Conservation (phyloP, 2,797 vertebrate genomes). For the Clarias pachynema region DNA sequence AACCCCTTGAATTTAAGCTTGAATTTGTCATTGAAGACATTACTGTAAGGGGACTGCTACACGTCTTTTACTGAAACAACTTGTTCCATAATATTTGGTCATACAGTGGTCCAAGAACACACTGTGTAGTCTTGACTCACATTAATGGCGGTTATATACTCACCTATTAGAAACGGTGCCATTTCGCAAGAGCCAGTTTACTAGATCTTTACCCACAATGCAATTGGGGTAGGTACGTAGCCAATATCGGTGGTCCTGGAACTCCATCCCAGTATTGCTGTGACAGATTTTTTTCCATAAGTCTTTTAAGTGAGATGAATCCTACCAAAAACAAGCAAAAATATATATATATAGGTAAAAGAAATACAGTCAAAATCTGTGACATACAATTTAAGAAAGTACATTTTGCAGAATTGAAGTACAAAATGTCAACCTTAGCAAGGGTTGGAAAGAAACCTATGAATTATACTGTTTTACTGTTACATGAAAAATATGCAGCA, state of each 20-base stretch:
- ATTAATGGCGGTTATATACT: not conserved
- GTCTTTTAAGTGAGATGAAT: constrained; percentile 95
- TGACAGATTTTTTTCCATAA: constrained; percentile 98
- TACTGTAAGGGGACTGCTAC: too few species aligned
- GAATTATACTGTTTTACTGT: too few species aligned
- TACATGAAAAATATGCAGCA: too few species aligned
- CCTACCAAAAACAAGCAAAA: constrained; percentile 72
- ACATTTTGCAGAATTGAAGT: too few species aligned
- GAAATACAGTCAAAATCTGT: not conserved
- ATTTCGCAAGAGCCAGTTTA: constrained; percentile 96
- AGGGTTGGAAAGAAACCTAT: too few species aligned
- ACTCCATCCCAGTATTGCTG: constrained; percentile 96
- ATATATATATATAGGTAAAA: not conserved
- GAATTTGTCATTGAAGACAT: too few species aligned
- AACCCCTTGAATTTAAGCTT: too few species aligned
- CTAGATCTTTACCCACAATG: constrained; percentile 97
- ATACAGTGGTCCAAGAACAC: not conserved
- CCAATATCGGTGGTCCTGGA: constrained; percentile 98
- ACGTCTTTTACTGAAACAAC: not conserved
- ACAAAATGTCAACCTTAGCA: too few species aligned
- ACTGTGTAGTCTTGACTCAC: not conserved
- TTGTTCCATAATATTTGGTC: not conserved
- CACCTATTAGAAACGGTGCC: constrained; percentile 95
- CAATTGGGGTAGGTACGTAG: constrained; percentile 96
- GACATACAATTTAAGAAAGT: not conserved